Base-by-base conservation (phyloP, 2,888 invertebrate species). In the Aricia artaxerxes region DNA sequence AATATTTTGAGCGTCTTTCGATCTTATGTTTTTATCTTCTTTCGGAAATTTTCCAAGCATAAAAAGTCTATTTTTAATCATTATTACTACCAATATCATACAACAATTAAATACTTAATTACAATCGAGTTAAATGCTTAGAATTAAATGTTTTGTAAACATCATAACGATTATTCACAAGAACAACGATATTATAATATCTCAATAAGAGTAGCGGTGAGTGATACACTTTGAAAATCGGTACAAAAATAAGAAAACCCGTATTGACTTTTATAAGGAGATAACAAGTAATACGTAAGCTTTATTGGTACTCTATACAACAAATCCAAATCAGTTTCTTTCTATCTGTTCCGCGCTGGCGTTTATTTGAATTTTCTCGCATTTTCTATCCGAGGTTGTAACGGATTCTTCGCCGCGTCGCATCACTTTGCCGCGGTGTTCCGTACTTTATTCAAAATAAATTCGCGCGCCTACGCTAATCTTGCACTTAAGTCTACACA, bases 361-460 rank as follows among this genome's bases (percentile, higher is more conserved):
- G 85, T 90, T 89, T 89, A 90, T 91, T 91, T 88, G 87, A 90
- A 90, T 88, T 91, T 89, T 85, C 85, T 85, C 83, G 84, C 83
- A 82, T 79, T 84, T 85, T 83, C 82, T 85, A 84, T 84, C 83
- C 82, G 81, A 82, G 83, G 83, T 84, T 83, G 83, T 82, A 82
- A 81, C 82, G 81, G 82, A 84, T 86, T 82, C 82, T 83, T 82
- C 83, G 79, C 82, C 83, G 82, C 82, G 81, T 82, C 81, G 81
- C 81, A 78, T 83, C 82, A 82, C 79, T 79, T 80, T 81, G 69
- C 75, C 76, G 76, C 76, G 53, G 80, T 73, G 80, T 78, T 57
- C 77, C 72, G 40, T 53, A 69, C 57, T 78, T 73, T 78, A 76
- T 76, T 57, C 35, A 57, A 76, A 76, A 76, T 57, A n/a, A 76